Evolutionary conservation across 2,797 vertebrate species (phyloP).

Genomic region (Parauchenoglanis punctatus): DNA sequence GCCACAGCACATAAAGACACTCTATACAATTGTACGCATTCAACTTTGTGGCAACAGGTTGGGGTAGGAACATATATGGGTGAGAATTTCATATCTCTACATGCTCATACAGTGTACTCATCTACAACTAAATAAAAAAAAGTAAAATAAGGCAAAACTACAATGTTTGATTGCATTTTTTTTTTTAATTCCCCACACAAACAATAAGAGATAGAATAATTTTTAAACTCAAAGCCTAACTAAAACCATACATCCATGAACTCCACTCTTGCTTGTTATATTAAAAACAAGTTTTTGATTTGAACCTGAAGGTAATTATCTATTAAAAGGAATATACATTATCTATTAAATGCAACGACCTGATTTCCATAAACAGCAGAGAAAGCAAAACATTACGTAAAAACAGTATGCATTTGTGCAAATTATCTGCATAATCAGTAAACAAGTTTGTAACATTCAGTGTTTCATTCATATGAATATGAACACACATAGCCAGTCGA

Average conservation of each 20-base stretch:
- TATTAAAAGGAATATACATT: background rate
- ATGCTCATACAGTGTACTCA: background rate
- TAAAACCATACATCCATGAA: background rate
- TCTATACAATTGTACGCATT: background rate
- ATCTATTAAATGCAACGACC: background rate
- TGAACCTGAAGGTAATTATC: background rate
- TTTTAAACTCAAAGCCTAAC: background rate
- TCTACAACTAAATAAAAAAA: background rate
- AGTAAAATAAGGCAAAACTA: background rate
- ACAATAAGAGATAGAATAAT: too few relatives aligned
- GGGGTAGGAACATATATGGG: background rate
- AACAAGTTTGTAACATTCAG: background rate
- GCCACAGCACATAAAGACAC: background rate
- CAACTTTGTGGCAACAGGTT: background rate
- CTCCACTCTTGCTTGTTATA: background rate
- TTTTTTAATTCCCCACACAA: background rate
- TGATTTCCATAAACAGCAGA: background rate
- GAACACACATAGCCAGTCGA: background rate
- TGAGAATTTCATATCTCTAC: background rate
- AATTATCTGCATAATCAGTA: background rate
- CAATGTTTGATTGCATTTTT: background rate
- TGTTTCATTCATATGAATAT: background rate
- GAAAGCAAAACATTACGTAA: background rate
- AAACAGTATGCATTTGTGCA: conserved; percentile 5
- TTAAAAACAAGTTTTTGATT: background rate